Conservation (phyloP, 2,113 vertebrate species). For the Indicator maculatus region DNA sequence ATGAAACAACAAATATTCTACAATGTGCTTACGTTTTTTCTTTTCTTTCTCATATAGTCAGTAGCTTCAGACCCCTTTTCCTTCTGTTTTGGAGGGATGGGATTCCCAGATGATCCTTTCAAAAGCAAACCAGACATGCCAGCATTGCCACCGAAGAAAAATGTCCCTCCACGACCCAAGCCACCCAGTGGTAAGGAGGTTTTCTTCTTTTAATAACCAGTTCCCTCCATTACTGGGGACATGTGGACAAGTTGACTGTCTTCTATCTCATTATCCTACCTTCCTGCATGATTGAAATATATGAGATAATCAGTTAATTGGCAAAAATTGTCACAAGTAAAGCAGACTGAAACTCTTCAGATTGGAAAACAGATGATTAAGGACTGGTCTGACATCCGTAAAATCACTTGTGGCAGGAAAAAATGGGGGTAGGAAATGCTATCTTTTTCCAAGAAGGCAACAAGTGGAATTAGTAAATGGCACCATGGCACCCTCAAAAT, state of each 20-base stretch:
- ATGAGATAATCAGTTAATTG: neutral
- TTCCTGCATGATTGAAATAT: too few relatives aligned
- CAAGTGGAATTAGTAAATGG: neutral
- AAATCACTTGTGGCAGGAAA: neutral
- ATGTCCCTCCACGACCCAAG: conserved; percentile 90
- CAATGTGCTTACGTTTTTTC: neutral
- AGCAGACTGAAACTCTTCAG: neutral
- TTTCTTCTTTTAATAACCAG: neutral
- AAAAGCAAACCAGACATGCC: conserved; percentile 91
- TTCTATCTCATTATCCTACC: neutral
- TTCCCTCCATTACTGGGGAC: neutral
- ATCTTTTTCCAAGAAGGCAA: neutral
- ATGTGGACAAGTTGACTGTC: neutral
- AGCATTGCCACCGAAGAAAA: conserved; percentile 94
- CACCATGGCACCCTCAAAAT: neutral
- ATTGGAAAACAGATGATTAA: neutral
- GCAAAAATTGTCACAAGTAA: neutral
- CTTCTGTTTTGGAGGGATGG: conserved; percentile 76
- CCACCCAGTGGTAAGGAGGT: conserved; percentile 91
- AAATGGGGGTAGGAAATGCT: accelerated
- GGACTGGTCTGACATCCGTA: neutral
- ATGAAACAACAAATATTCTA: neutral
- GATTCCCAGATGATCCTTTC: conserved; percentile 92
- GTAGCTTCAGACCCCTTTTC: conserved; percentile 73
- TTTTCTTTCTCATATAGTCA: conserved; percentile 59